Conservation (phyloP, 2,888 invertebrate genomes). For the Leuctra nigra region DNA sequence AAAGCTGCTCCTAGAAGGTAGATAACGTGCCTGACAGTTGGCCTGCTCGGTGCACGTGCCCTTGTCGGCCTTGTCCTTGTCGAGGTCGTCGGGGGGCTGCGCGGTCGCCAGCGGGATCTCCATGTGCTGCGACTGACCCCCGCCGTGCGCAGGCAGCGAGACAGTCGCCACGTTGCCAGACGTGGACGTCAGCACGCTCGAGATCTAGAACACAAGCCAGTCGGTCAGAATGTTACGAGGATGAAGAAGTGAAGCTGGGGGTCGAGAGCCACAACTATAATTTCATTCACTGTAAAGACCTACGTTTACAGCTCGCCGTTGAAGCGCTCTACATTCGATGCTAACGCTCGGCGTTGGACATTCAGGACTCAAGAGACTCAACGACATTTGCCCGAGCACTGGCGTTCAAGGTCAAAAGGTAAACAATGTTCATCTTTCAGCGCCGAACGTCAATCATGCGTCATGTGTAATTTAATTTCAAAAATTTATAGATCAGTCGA, state of each 20-base stretch:
- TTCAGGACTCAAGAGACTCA: no score
- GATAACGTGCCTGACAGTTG: conserved; percentile 15
- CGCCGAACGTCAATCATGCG: no score
- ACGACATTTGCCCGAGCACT: no score
- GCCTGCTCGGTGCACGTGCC: conserved; percentile 29
- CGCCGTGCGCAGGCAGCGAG: conserved; percentile 22
- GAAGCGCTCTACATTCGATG: background rate
- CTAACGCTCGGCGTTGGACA: no score
- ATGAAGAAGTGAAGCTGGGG: no score
- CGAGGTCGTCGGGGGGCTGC: background rate
- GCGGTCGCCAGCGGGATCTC: conserved; percentile 12
- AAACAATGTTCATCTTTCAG: no score
- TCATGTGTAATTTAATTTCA: no score
- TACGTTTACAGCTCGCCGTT: no score
- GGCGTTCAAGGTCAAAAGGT: no score
- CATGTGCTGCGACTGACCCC: conserved; percentile 16
- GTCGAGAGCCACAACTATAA: no score
- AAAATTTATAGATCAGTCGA: no score
- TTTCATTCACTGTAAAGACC: no score
- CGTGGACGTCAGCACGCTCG: conserved; percentile 19
- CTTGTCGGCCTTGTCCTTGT: conserved; percentile 24
- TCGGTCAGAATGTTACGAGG: background rate
- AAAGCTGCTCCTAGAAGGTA: background rate
- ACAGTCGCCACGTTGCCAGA: conserved; percentile 27
- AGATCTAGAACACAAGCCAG: conserved; percentile 21